These are phyloP conservation scores for Leptinotarsa peninsularis DNA, from an alignment of 2,888 invertebrate species.

Conservation along the genomic window DNA sequence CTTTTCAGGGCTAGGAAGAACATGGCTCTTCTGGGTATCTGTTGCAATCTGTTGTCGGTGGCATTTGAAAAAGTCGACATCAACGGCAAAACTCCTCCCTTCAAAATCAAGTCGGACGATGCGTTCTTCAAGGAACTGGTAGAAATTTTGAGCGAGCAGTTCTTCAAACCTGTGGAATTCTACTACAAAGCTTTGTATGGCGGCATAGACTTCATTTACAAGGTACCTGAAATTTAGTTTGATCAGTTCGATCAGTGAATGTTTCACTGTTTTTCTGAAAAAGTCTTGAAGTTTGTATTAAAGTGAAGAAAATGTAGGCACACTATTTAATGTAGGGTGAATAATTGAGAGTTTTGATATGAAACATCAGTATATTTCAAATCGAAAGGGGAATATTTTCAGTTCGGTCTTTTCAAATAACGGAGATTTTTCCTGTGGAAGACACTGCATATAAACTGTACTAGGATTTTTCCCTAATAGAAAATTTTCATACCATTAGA, in stretches of 20 bases:
- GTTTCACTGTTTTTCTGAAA: no score
- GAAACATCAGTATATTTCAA: no score
- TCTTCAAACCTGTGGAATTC: slow-evolving; percentile 66
- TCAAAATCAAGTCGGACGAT: slow-evolving; percentile 65
- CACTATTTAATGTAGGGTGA: no score
- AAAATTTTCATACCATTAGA: slow-evolving; percentile 56
- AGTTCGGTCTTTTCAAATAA: no score
- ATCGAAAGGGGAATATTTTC: no score
- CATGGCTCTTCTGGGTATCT: slow-evolving; percentile 70
- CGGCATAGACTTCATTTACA: slow-evolving; percentile 73
- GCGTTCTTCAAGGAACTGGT: slow-evolving; percentile 70
- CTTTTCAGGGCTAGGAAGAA: slow-evolving; percentile 65
- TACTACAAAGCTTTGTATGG: slow-evolving; percentile 72
- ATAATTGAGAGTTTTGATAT: no score
- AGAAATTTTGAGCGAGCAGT: slow-evolving; percentile 66
- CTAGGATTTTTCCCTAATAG: neutral
- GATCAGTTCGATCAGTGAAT: no score
- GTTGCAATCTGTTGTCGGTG: slow-evolving; percentile 71
- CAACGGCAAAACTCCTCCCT: slow-evolving; percentile 58
- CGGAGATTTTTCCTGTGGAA: no score
- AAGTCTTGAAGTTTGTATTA: no score
- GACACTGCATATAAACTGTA: no score
- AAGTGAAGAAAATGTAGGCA: no score
- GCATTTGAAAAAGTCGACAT: slow-evolving; percentile 64
- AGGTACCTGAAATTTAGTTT: slow-evolving; percentile 42